Conservation (phyloP, 2,797 vertebrate genomes). For the Anguilla anguilla region DNA sequence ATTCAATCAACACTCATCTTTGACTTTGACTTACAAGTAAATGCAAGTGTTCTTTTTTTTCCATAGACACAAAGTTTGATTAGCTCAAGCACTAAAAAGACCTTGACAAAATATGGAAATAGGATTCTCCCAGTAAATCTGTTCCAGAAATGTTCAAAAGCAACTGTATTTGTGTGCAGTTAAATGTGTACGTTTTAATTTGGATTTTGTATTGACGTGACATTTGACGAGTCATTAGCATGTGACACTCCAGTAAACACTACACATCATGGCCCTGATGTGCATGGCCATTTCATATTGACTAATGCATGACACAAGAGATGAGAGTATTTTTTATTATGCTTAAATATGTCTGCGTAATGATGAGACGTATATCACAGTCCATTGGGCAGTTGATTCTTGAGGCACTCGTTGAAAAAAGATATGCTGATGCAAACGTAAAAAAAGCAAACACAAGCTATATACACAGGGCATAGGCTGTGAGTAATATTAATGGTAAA, state of each 20-base stretch:
- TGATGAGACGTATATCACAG: not conserved
- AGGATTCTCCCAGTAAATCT: not conserved
- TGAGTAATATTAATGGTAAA: not conserved
- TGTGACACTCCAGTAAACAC: not conserved
- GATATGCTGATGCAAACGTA: not conserved
- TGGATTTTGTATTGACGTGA: not conserved
- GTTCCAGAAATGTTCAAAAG: not conserved
- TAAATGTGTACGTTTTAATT: not conserved
- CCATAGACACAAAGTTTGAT: not conserved
- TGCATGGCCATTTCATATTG: not conserved
- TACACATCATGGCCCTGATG: not conserved
- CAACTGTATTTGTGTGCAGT: not conserved
- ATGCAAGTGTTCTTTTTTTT: not conserved
- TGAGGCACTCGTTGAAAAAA: not conserved
- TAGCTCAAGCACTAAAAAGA: not conserved
- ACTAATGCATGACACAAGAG: not conserved
- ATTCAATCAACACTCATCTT: not conserved
- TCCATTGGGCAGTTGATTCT: not conserved
- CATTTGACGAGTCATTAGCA: not conserved
- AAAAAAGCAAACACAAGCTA: not conserved
- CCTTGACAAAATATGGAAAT: not conserved
- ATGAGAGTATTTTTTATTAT: not conserved
- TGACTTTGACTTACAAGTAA: constrained; percentile 6
- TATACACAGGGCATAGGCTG: not conserved
- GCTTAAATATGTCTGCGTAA: not conserved